A percentile compares a stretch with the other conserved stretches of the same genome.
These are phyloP conservation scores for human (Homo sapiens) DNA, from an alignment of 2,113 vertebrate species.

Conservation along the genomic window GRCh38 chr12:103995001-103995500, in stretches of 20 bases:
- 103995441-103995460: not conserved
- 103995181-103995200: not conserved
- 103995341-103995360: not conserved
- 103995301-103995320: not conserved
- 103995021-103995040: not conserved
- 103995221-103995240: not conserved
- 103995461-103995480: not conserved
- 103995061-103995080: not conserved
- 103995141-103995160: not conserved
- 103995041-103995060: not conserved
- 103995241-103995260: not conserved
- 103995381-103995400: not conserved
- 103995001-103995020: not conserved
- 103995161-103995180: not conserved
- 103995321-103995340: not conserved
- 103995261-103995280: not conserved
- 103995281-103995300: not conserved
- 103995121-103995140: not conserved
- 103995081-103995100: not conserved
- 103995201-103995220: not conserved
- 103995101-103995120: rapidly evolving
- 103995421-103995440: not conserved
- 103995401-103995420: not conserved
- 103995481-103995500: not conserved
- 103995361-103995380: not conserved